Evolutionary conservation across 2,888 invertebrate genomes (phyloP), one percentile per base, ranked within the genome.

Genomic region (Dolichomitus sp.): DNA sequence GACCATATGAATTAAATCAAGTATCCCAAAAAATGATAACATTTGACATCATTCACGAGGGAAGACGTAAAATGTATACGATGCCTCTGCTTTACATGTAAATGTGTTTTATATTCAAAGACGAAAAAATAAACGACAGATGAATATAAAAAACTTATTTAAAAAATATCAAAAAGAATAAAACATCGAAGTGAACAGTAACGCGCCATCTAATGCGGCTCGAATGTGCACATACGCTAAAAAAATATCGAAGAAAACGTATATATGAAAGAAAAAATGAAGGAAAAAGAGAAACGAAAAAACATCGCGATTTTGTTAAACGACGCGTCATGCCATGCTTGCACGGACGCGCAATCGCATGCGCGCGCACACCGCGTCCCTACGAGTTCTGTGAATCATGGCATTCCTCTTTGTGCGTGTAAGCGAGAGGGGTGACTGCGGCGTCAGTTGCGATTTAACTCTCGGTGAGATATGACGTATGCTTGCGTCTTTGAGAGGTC

Each of bases 1-100:
- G 45, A n/a, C 23, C 19, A 23, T 63, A 54, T 33, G 12, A 33
- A 12, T 12, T 76, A 27, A 17, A 72, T 33, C 42, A 40, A 45
- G 30, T 81, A 14, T 4, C 11, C 12, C n/a, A 77, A 30, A 61
- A 68, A 40, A 54, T 72, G 48, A 37, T 77, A n/a, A 81, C 42
- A 17, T 59, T 81, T 11, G 73, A 77, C 40, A 50, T 82, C 5
- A 73, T 69, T 63, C 63, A 69, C 12, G 37, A 37, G n/a, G 63
- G n/a, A 42, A 59, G 68, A 45, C 50, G 54, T 57, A 78, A 78
- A 19, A 74, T 78, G 30, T 82, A 82, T 63, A 54, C 40, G 9
- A 82, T 83, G 72, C 70, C 75, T 37, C 57, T 83, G 7, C 69
- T 83, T 33, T 75, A 79, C 73, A 45, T 61, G 52, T 48, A 63